Evolutionary conservation across 2,888 invertebrate species (phyloP).

Genomic region (Frankliniella intonsa): DNA sequence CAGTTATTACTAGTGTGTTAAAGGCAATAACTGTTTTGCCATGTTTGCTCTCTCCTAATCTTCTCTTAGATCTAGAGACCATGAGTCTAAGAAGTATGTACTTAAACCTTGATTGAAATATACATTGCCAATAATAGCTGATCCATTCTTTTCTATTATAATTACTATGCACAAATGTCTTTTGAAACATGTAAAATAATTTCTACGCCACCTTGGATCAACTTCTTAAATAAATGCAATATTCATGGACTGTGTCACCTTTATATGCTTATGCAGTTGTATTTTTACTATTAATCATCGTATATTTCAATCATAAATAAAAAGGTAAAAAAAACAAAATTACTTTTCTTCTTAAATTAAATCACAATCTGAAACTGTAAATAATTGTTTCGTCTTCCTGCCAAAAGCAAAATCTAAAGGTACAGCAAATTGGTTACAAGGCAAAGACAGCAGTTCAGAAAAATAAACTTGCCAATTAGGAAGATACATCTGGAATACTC

Average conservation of each 20-base stretch:
- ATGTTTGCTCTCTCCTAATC: neutral
- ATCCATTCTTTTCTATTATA: too few relatives aligned
- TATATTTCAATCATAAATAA: neutral
- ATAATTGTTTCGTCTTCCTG: neutral
- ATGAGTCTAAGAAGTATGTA: neutral
- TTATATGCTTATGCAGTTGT: neutral
- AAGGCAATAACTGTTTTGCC: neutral
- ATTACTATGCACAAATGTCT: neutral
- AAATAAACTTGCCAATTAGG: neutral
- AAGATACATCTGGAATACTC: neutral
- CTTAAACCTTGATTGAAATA: neutral
- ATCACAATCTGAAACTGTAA: neutral
- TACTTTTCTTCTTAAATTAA: neutral
- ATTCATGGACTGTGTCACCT: neutral
- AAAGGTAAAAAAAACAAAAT: neutral
- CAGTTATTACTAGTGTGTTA: neutral
- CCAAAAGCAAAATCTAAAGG: neutral
- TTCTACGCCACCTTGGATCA: neutral
- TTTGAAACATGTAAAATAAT: neutral
- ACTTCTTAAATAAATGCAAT: neutral
- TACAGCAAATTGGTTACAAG: neutral
- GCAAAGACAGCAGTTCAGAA: neutral
- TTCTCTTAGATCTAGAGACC: neutral
- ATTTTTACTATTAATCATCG: neutral
- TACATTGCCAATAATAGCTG: too few relatives aligned